Evolutionary conservation across 1,140 invertebrate species (phyloP).

Genomic region (Zaprionus inermis): DNA sequence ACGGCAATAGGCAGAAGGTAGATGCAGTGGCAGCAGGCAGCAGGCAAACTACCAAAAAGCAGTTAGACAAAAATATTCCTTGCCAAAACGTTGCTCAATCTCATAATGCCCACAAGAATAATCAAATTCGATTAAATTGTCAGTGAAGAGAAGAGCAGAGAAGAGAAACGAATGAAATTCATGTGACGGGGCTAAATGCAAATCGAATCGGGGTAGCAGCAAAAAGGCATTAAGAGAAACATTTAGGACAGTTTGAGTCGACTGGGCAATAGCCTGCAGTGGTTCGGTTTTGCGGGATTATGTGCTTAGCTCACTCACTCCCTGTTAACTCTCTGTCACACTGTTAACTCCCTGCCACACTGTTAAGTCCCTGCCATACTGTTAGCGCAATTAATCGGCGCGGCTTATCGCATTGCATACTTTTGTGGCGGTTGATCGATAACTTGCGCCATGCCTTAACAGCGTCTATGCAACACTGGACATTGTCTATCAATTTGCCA

Average conservation of each 20-base stretch:
- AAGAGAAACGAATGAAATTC: slow-evolving; percentile 39
- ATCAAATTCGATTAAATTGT: slow-evolving; percentile 73
- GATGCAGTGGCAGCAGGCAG: slow-evolving; percentile 7
- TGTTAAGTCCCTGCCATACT: no score
- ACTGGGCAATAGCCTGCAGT: background rate
- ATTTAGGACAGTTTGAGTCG: background rate
- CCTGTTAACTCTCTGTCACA: background rate
- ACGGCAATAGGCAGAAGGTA: slow-evolving; percentile 1
- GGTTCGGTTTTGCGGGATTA: background rate
- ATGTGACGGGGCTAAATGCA: slow-evolving; percentile 40
- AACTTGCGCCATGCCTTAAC: background rate
- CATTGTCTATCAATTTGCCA: background rate
- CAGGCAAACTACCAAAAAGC: slow-evolving; percentile 26
- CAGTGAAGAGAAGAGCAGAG: slow-evolving; percentile 26
- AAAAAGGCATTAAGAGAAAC: slow-evolving; percentile 7
- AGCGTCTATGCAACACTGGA: background rate
- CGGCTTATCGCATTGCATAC: no score
- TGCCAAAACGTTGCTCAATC: slow-evolving; percentile 22
- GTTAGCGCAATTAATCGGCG: no score
- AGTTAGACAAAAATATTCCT: slow-evolving; percentile 49
- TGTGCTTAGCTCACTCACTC: background rate
- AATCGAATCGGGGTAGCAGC: slow-evolving; percentile 31
- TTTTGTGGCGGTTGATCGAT: background rate
- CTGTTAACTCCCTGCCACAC: background rate
- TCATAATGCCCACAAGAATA: slow-evolving; percentile 47